Conservation (phyloP, 1,140 invertebrate species). For the Drosophila seguyi region DNA sequence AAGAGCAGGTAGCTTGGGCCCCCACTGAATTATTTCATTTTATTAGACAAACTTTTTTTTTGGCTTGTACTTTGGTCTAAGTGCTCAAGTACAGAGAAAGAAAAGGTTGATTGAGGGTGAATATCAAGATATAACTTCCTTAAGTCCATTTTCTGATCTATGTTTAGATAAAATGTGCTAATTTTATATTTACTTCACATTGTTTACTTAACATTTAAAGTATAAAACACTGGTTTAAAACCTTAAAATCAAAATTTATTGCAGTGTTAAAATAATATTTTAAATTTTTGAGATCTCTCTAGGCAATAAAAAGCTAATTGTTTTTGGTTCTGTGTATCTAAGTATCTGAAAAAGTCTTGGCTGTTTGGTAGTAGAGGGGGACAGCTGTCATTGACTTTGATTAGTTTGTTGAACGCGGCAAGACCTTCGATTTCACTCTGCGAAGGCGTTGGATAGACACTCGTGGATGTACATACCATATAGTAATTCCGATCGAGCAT, state of each 20-base stretch:
- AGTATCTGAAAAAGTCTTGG: slow-evolving; percentile 47
- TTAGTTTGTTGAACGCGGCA: slow-evolving; percentile 73
- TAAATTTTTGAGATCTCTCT: not conserved
- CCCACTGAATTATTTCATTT: slow-evolving; percentile 43
- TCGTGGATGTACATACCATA: slow-evolving; percentile 11
- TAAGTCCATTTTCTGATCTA: not conserved
- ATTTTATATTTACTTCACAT: not conserved
- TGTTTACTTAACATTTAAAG: not conserved
- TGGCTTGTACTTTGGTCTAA: slow-evolving; percentile 15
- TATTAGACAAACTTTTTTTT: slow-evolving; percentile 32
- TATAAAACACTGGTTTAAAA: not conserved
- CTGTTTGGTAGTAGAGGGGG: slow-evolving; percentile 23
- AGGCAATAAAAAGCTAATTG: no score
- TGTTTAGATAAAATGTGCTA: no score
- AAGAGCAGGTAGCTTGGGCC: slow-evolving; percentile 37
- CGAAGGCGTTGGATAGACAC: slow-evolving; percentile 46
- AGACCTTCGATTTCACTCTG: slow-evolving; percentile 76
- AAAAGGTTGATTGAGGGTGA: not conserved
- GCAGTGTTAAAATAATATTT: accelerated
- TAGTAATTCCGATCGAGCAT: slow-evolving; percentile 49
- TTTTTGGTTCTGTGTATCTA: slow-evolving; percentile 5
- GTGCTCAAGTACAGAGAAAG: slow-evolving; percentile 5
- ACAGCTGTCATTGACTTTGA: slow-evolving; percentile 78
- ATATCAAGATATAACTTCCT: not conserved
- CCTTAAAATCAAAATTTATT: not conserved